Conservation (phyloP, 2,888 invertebrate species). For the Microctonus aethiopoides region DNA sequence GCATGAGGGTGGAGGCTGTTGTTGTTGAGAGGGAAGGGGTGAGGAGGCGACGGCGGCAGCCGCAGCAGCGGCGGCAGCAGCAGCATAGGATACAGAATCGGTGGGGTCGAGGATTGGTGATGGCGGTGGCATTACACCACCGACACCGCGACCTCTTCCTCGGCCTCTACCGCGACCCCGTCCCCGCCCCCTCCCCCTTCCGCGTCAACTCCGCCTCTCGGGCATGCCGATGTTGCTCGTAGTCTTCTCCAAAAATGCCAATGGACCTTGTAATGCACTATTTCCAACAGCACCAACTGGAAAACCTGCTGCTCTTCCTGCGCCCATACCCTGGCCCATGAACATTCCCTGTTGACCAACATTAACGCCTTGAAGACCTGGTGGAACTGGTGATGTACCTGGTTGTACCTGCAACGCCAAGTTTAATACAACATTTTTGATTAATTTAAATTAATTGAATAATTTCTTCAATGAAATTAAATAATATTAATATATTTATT, state of each 20-base stretch:
- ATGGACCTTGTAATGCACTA: constrained; percentile 81
- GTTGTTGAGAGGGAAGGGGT: constrained; percentile 65
- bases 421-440: constrained; percentile 24
- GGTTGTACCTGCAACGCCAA: constrained; percentile 60
- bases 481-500: not conserved
- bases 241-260: constrained; percentile 89
- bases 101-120: constrained; percentile 62
- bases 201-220: constrained; percentile 87
- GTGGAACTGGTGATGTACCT: constrained; percentile 53
- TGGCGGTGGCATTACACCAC: constrained; percentile 60
- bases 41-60: constrained; percentile 59
- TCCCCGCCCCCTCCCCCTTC: constrained; percentile 85
- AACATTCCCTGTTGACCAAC: constrained; percentile 62
- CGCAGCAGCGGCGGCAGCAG: constrained; percentile 58
- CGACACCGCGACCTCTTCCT: constrained; percentile 80
- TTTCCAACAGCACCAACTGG: constrained; percentile 59
- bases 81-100: constrained; percentile 62
- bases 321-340: constrained; percentile 56
- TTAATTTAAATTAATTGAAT: not conserved
- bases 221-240: constrained; percentile 92
- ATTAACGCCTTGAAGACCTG: constrained; percentile 60
- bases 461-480: not conserved
- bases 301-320: constrained; percentile 34
- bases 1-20: constrained; percentile 62
- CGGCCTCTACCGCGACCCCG: constrained; percentile 81